These are phyloP conservation scores for Eupithecia vulgata DNA, from an alignment of 2,888 invertebrate genomes.

Conservation along the genomic window DNA sequence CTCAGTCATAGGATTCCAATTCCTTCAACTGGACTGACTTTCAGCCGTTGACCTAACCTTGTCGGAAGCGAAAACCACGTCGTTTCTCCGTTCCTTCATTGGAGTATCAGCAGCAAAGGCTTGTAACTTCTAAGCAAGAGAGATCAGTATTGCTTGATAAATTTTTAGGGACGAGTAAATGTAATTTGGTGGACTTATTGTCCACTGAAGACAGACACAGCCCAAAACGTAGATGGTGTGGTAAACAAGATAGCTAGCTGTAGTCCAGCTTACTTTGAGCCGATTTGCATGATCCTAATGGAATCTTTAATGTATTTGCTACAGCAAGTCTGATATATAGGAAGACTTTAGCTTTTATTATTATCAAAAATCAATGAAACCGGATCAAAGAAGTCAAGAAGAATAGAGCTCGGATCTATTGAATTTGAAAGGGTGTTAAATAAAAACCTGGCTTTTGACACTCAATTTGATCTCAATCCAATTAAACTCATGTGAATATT, in stretches of 20 bases:
- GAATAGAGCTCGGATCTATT: not conserved
- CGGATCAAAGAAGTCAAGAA: not conserved
- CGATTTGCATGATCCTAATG: conserved; percentile 51
- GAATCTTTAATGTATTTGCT: conserved; percentile 22
- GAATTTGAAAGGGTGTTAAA: not conserved
- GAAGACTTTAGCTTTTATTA: not conserved
- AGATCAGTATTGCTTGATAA: conserved; percentile 23
- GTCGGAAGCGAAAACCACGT: conserved; percentile 33
- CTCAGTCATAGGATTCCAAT: conserved; percentile 33
- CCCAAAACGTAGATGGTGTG: conserved; percentile 52
- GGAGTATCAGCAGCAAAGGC: conserved; percentile 4
- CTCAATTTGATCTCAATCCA: not conserved
- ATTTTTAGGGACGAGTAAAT: not conserved
- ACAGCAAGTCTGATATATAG: not conserved
- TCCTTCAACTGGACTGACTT: conserved; percentile 20
- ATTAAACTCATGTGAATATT: no score
- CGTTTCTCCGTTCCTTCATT: conserved; percentile 15
- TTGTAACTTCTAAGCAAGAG: conserved; percentile 31
- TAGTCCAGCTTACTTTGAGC: conserved; percentile 47
- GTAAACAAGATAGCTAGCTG: conserved; percentile 52
- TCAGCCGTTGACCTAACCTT: conserved; percentile 29
- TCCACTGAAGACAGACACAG: conserved; percentile 53
- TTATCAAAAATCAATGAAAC: no score
- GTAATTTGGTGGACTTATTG: conserved; percentile 46
- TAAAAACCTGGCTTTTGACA: not conserved